Evolutionary conservation across 2,888 invertebrate species (phyloP).

Genomic region (Glaucopsyche alexis): DNA sequence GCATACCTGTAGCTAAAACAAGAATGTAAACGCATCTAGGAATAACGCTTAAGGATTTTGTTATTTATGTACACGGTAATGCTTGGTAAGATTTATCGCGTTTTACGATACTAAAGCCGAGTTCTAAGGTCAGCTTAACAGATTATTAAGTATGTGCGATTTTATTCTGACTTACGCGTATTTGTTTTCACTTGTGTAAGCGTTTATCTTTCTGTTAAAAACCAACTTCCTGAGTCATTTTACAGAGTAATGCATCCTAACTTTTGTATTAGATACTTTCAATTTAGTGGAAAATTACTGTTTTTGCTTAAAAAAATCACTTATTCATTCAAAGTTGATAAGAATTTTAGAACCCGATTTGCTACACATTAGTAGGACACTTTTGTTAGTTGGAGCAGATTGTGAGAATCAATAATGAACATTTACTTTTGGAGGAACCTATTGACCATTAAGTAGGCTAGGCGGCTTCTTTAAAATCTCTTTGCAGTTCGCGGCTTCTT

Average conservation of each 20-base stretch:
- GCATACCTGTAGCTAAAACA: constrained; percentile 51
- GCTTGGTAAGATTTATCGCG: constrained; percentile 68
- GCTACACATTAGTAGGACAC: too few species aligned
- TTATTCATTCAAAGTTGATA: too few species aligned
- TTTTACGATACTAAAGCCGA: constrained; percentile 54
- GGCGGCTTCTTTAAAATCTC: not conserved
- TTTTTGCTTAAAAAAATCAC: too few species aligned
- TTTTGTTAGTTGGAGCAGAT: too few species aligned
- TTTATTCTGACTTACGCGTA: constrained; percentile 48
- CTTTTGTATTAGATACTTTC: too few species aligned
- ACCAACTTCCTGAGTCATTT: not conserved
- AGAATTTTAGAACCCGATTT: too few species aligned
- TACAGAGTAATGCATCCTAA: not conserved
- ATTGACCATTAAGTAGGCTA: not conserved
- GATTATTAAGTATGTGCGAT: constrained; percentile 56
- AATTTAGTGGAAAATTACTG: too few species aligned
- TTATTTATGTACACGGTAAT: constrained; percentile 65
- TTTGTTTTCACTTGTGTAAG: constrained; percentile 35
- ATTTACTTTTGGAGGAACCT: not conserved
- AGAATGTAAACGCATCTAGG: constrained; percentile 62
- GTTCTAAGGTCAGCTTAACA: constrained; percentile 56
- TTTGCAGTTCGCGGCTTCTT: constrained; percentile 6
- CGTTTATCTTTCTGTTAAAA: not conserved
- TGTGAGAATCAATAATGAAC: too few species aligned
- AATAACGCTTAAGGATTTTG: constrained; percentile 55